Conservation (phyloP, 2,888 invertebrate species). For the Eulithis testata region DNA sequence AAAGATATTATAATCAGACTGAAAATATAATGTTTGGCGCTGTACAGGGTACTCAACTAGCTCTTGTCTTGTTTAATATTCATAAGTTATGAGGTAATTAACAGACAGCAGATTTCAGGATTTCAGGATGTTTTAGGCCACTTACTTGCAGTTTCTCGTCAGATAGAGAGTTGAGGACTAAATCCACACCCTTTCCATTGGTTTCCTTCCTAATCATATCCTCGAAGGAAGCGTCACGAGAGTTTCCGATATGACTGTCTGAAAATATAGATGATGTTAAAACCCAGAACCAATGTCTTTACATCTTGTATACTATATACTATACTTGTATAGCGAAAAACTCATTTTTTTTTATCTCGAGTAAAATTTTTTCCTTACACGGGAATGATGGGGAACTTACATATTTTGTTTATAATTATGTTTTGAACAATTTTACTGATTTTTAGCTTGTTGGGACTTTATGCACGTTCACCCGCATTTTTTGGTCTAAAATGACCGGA, state of each 20-base stretch:
- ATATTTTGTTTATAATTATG: no score
- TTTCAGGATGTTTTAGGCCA: neutral
- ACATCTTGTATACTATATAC: no score
- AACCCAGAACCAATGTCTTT: neutral
- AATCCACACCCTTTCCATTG: conserved; percentile 94
- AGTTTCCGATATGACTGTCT: conserved; percentile 92
- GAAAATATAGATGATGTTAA: conserved; percentile 26
- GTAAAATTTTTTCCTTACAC: no score
- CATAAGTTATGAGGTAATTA: neutral
- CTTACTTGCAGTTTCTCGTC: conserved; percentile 93
- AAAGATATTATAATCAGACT: neutral
- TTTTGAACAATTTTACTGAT: no score
- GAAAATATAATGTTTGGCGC: neutral
- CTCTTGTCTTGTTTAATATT: neutral
- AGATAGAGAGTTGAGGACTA: conserved; percentile 95
- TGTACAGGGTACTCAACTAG: neutral
- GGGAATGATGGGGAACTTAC: no score
- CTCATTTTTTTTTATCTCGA: no score
- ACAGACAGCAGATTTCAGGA: neutral
- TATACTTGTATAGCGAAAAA: no score
- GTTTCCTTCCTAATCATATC: conserved; percentile 92
- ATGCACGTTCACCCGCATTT: no score
- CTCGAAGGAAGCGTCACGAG: conserved; percentile 94
- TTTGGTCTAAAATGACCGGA: no score
- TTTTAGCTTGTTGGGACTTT: no score